Conservation (phyloP, 2,888 invertebrate species). For the Netelia virgata region DNA sequence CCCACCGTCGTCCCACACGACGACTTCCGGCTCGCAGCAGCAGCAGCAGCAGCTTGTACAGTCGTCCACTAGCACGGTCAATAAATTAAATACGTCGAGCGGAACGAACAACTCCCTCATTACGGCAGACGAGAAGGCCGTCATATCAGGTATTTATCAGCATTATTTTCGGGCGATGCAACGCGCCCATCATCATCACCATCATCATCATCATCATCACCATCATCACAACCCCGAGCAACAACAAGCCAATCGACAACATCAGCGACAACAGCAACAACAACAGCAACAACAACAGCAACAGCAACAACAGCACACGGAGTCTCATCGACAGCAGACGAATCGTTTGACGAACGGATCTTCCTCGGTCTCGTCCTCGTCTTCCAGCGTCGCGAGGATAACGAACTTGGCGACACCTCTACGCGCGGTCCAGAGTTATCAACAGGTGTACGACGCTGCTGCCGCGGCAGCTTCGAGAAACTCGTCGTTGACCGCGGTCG, state of each 20-base stretch:
- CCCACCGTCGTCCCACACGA: slow-evolving; percentile 39
- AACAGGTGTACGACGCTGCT: slow-evolving; percentile 68
- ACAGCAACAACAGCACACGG: slow-evolving; percentile 68
- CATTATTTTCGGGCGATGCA: slow-evolving; percentile 82
- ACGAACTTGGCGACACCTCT: slow-evolving; percentile 58
- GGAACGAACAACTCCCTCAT: slow-evolving; percentile 73
- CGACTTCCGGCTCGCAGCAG: slow-evolving; percentile 55
- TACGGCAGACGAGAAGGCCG: slow-evolving; percentile 80
- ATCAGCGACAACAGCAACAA: slow-evolving; percentile 70
- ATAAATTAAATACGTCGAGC: slow-evolving; percentile 41
- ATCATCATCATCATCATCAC: slow-evolving; percentile 69
- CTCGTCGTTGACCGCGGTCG: slow-evolving; percentile 19
- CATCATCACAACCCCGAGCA: slow-evolving; percentile 71
- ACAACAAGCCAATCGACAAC: slow-evolving; percentile 63
- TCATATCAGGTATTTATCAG: slow-evolving; percentile 82
- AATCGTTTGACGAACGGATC: slow-evolving; percentile 69
- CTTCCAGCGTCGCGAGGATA: slow-evolving; percentile 54
- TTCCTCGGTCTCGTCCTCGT: slow-evolving; percentile 73
- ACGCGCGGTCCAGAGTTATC: slow-evolving; percentile 63
- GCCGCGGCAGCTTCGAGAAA: slow-evolving; percentile 66
- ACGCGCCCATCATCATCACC: slow-evolving; percentile 78
- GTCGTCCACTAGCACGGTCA: slow-evolving; percentile 53
- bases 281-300: slow-evolving; percentile 75
- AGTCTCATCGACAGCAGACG: slow-evolving; percentile 72
- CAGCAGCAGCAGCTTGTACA: slow-evolving; percentile 54